Base-by-base conservation (phyloP, 2,888 invertebrate genomes). In the Pammene fasciana region DNA sequence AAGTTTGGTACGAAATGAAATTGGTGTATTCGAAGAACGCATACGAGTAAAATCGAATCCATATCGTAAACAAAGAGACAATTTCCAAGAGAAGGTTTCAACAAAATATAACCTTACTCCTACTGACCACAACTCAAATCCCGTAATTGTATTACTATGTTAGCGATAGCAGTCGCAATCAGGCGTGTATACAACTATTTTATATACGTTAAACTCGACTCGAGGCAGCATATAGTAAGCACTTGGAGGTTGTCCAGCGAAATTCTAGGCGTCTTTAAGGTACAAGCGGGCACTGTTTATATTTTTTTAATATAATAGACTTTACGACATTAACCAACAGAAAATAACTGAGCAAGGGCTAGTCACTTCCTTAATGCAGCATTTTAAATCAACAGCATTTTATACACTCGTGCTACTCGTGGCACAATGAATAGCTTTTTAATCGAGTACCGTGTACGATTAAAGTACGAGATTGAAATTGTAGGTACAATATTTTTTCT, bases 151-250 rank as follows among this genome's bases (percentile, higher is more conserved):
- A 65, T 70, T 65, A 70, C 65, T 70, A 55, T 70, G 70, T 70
- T 65, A 59, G 70, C 65, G 56, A 62, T 82, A 80, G 74, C 74
- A 78, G 79, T 79, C 76, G 85, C 87, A 89, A 89, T 88, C 90
- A 89, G 86, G 84, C 83, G 85, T 82, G 86, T 84, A 88, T 86
- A 89, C 86, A 86, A 74, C 84, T 75, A 86, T 86, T 86, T 85
- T 86, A 86, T 87, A 85, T 83, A 84, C 79, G 81, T 84, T 86
- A 86, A 84, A 86, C 85, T 82, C 78, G 82, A 86, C 85, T 82
- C 78, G 83, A 86, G 86, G 86, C 85, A 84, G 84, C 82, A 78
- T 79, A 77, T 75, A 73, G 76, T 81, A 75, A 79, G 81, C 80
- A 80, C 82, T 89, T 90, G 90, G 90, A 86, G 78, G 72, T 72